These are phyloP conservation scores for Aleiodes leptofemur DNA, from an alignment of 2,888 invertebrate genomes.

Conservation along the genomic window DNA sequence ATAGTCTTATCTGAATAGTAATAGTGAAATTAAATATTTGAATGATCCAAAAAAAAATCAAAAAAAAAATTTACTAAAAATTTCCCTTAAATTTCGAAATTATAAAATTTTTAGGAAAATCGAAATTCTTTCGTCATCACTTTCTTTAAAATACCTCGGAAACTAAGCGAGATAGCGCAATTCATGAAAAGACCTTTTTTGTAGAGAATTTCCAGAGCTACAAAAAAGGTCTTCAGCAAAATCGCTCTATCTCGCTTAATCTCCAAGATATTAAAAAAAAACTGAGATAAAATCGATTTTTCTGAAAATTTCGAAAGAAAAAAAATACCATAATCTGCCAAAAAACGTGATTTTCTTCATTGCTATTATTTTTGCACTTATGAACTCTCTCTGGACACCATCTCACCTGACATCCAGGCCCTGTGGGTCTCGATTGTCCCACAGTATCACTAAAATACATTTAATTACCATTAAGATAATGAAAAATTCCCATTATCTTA, in stretches of 20 bases:
- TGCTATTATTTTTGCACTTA: constrained; percentile 57
- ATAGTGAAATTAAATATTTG: not conserved
- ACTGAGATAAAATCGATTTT: not conserved
- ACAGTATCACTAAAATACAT: constrained; percentile 35
- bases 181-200: too few species aligned
- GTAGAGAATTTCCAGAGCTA: too few species aligned
- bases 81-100: too few species aligned
- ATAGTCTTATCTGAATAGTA: constrained; percentile 19
- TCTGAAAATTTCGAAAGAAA: not conserved
- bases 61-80: too few species aligned
- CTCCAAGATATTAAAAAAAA: constrained; percentile 16
- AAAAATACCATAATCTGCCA: constrained; percentile 66
- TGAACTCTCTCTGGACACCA: constrained; percentile 15
- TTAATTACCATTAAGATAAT: constrained; percentile 7
- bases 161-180: too few species aligned
- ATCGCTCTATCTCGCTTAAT: too few species aligned
- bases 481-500: not conserved
- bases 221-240: too few species aligned
- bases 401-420: not conserved
- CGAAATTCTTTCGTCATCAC: too few species aligned
- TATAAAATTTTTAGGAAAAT: too few species aligned
- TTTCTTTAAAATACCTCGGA: too few species aligned
- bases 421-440: constrained; percentile 4
- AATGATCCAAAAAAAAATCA: too few species aligned
- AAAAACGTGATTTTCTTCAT: constrained; percentile 68